Percentiles rank a stretch among this genome's conserved stretches.
These are phyloP conservation scores for Vireo griseus DNA, from an alignment of 2,797 vertebrate species.

Conservation along the genomic window DNA sequence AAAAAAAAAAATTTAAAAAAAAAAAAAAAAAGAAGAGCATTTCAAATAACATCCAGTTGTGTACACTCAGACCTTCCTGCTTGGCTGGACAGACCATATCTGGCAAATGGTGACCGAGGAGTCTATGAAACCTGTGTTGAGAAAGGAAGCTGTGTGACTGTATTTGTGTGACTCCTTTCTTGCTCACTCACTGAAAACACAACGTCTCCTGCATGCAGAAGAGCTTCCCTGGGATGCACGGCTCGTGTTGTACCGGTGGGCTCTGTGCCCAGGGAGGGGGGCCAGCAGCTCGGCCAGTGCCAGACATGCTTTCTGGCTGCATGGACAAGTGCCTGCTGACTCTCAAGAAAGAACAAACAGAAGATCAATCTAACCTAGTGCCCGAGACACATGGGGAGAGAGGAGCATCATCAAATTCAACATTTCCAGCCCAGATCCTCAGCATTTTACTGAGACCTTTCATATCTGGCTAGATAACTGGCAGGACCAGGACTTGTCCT, in stretches of 20 bases:
- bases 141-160: background rate
- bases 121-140: background rate
- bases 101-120: background rate
- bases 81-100: background rate
- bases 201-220: background rate
- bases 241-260: accelerated
- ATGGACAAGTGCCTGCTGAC: background rate
- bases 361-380: background rate
- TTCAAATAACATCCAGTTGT: background rate
- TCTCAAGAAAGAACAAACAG: background rate
- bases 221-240: background rate
- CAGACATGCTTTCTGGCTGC: accelerated
- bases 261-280: background rate
- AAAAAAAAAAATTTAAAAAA: background rate
- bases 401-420: background rate
- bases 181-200: background rate
- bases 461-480: background rate
- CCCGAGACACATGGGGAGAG: accelerated
- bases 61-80: background rate
- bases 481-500: background rate
- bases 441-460: background rate
- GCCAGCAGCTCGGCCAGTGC: background rate
- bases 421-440: background rate
- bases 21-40: background rate
- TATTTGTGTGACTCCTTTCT: background rate